A percentile compares a stretch with the other conserved stretches of the same genome.
These are phyloP conservation scores for Herminia tarsipennalis DNA, from an alignment of 2,888 invertebrate species.

Conservation along the genomic window DNA sequence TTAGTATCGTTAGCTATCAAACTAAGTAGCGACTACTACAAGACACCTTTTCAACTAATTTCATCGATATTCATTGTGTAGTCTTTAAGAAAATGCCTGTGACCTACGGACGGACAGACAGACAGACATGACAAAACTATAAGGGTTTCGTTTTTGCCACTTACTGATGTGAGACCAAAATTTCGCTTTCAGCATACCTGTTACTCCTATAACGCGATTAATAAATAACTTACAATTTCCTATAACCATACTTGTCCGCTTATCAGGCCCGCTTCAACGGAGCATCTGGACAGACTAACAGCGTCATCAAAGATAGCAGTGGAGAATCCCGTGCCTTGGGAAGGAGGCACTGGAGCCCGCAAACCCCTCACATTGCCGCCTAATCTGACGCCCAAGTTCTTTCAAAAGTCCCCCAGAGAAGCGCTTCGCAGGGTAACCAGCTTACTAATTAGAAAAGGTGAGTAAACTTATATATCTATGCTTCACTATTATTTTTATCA, in stretches of 20 bases:
- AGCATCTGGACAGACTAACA: slow-evolving; percentile 92
- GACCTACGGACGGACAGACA: no score
- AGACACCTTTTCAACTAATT: no score
- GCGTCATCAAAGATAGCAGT: slow-evolving; percentile 76
- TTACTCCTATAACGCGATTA: not conserved
- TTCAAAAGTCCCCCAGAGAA: slow-evolving; percentile 94
- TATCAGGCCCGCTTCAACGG: slow-evolving; percentile 92
- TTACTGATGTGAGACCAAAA: no score
- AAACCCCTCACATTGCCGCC: slow-evolving; percentile 95
- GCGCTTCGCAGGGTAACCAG: slow-evolving; percentile 95
- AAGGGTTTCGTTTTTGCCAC: no score
- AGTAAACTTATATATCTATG: slow-evolving; percentile 58
- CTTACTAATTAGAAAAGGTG: slow-evolving; percentile 94
- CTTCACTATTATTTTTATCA: no score
- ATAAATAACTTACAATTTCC: slow-evolving; percentile 4
- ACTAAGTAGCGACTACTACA: no score
- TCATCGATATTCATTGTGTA: no score
- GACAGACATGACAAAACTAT: no score
- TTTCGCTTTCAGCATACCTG: not conserved
- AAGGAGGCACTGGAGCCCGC: slow-evolving; percentile 83
- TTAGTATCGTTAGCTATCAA: no score
- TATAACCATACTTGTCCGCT: slow-evolving; percentile 37
- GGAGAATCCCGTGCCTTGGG: slow-evolving; percentile 83
- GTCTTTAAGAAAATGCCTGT: no score
- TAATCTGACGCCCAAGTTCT: slow-evolving; percentile 95